Evolutionary conservation across 2,888 invertebrate genomes (phyloP), one percentile per base, ranked within the genome.

Genomic region (Cheilosia scutellata): DNA sequence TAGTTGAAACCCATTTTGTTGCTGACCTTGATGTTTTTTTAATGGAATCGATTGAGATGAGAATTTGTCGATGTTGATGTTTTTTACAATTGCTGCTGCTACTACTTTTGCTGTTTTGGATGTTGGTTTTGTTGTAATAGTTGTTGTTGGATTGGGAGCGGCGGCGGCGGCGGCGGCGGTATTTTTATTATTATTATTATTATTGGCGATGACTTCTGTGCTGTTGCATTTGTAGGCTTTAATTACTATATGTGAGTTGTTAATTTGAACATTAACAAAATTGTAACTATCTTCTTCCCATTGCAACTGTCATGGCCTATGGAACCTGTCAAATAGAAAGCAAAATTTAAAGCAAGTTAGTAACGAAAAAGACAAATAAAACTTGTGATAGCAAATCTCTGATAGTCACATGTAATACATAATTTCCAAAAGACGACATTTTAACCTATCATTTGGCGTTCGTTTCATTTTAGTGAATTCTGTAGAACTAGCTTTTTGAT

Each of bases 221-320:
- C 63, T 82, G 86, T 77, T 87, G 82, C 72, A 62, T 53, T 86
- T 86, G 72, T 86, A 55, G 76, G 53, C 63, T 25, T 77, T 76
- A 77, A 82, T 82, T 76, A 86, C 82, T 82, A 86, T 72, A 51
- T 82, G 86, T 82, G 77, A 77, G 68, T 86, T 86, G 86, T 86
- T 86, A 86, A 86, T 86, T 82, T 76, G 68, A 68, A 86, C 57
- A 82, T 86, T 82, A 82, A 89, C 79, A 87, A 83, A 87, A 79
- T 87, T 84, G 87, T 87, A 79, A 79, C 71, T 70, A 87, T 58
- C 13, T 87, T 90, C 89, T 74, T 89, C 90, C 92, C 92, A 91
- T 92, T 92, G 92, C 94, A 94, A 95, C 94, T 94, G 95, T 95
- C 95, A 95, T 95, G 95, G 95, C 95, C 95, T 95, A 94, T 95